phyloP scores from a whole-genome alignment of 2,888 invertebrate species.

The Tetranychus truncatus region DNA sequence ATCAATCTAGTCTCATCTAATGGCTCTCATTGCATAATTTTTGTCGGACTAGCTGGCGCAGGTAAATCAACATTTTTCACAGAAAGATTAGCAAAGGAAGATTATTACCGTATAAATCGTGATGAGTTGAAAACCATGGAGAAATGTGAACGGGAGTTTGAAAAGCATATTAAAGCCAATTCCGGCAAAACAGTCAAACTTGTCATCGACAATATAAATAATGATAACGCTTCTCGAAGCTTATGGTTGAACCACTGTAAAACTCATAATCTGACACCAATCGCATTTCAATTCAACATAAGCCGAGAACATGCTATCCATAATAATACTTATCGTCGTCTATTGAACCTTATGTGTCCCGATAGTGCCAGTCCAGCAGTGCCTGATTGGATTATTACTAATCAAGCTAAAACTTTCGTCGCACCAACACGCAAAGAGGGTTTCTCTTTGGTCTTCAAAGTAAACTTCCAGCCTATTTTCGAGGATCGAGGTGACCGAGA shows the following conservation, averaged over 20 bases:
- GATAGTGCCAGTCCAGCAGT: conserved; percentile 11
- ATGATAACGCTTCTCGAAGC: conserved; percentile 1
- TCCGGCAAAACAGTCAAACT: conserved; percentile 3
- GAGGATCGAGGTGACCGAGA: background rate
- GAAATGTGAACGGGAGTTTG: conserved; percentile 14
- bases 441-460: conserved; percentile 9
- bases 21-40: conserved; percentile 13
- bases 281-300: conserved; percentile 18
- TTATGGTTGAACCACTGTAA: conserved; percentile 12
- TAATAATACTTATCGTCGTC: conserved; percentile 17
- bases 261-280: background rate
- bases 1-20: background rate
- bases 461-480: conserved; percentile 19
- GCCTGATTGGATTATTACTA: conserved; percentile 15
- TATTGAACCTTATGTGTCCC: background rate
- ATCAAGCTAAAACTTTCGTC: conserved; percentile 17
- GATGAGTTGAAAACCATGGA: conserved; percentile 18
- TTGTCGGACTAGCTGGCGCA: conserved; percentile 18
- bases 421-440: conserved; percentile 14
- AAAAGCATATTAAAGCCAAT: background rate
- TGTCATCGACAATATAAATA: conserved; percentile 20
- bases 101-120: conserved; percentile 13
- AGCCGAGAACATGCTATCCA: conserved; percentile 15
- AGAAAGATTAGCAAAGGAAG: conserved; percentile 9
- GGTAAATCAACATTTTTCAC: conserved; percentile 19